phyloP scores from a whole-genome alignment of 2,888 invertebrate genomes.

The Lysandra coridon region DNA sequence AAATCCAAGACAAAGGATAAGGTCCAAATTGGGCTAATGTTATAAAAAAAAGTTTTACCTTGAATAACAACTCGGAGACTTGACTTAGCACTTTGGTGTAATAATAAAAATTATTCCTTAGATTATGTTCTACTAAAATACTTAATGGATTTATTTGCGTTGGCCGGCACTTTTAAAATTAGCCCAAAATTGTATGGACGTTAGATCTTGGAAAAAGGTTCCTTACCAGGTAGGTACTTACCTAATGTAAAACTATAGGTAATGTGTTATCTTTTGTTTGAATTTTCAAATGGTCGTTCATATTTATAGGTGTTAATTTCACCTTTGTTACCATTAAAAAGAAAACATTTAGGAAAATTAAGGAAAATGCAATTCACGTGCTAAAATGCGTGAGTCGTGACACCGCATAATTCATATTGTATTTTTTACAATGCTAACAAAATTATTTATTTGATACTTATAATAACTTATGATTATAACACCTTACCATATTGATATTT shows the following conservation, averaged over 20 bases:
- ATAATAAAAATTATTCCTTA: too few species aligned
- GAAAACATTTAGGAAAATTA: background rate
- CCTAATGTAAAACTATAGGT: background rate
- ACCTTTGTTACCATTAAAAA: background rate
- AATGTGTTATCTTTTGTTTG: slow-evolving; percentile 32
- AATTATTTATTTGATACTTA: background rate
- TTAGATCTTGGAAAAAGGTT: too few species aligned
- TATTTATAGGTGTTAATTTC: slow-evolving; percentile 43
- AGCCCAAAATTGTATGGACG: too few species aligned
- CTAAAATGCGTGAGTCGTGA: background rate
- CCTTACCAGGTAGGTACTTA: background rate
- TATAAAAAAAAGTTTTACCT: too few species aligned
- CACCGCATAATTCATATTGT: background rate
- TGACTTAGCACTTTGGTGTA: too few species aligned
- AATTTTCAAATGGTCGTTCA: slow-evolving; percentile 55
- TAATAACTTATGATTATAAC: background rate
- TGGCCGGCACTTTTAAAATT: too few species aligned
- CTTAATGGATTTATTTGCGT: too few species aligned
- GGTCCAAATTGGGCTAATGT: too few species aligned
- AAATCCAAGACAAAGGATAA: too few species aligned
- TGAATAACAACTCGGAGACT: too few species aligned
- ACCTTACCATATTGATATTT: background rate
- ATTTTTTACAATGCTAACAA: background rate
- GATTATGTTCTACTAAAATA: too few species aligned
- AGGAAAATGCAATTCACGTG: slow-evolving; percentile 4